These are phyloP conservation scores for Emys orbicularis DNA, from an alignment of 2,797 vertebrate species.

Conservation along the genomic window DNA sequence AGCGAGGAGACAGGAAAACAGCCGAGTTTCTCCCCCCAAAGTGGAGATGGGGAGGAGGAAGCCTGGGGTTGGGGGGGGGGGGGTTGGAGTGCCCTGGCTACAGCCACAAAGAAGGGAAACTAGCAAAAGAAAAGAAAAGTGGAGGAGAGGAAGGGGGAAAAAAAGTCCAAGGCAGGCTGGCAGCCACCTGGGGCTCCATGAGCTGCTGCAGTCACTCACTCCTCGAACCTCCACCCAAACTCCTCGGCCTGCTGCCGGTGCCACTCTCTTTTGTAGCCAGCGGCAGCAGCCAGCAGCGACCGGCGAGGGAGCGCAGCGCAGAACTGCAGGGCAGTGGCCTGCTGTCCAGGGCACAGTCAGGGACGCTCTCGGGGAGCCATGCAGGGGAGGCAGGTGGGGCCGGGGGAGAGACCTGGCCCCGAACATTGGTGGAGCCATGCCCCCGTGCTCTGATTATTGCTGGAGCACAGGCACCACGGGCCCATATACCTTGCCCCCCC, in stretches of 20 bases:
- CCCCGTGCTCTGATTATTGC: no score
- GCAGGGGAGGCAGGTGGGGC: no score
- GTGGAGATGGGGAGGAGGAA: conserved; percentile 60
- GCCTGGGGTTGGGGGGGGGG: conserved; percentile 69
- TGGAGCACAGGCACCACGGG: no score
- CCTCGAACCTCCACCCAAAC: conserved; percentile 5
- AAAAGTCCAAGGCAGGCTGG: conserved; percentile 49
- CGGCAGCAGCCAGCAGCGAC: no score
- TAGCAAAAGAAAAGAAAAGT: not conserved
- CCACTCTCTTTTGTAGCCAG: no score
- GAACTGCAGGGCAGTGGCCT: no score
- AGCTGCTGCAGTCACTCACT: conserved; percentile 34
- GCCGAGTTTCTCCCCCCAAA: conserved; percentile 51
- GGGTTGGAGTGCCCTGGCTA: conserved; percentile 62
- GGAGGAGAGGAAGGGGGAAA: conserved; percentile 25
- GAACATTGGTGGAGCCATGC: no score
- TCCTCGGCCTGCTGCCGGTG: not conserved
- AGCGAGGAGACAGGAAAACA: conserved; percentile 52
- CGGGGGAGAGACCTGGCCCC: no score
- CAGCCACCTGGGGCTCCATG: conserved; percentile 49
- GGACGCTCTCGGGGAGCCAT: no score
- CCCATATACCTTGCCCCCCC: no score
- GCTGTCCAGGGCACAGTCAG: no score
- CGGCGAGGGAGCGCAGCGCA: no score
- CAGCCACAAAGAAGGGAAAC: conserved; percentile 51